Conservation (phyloP, 2,888 invertebrate species). For the Mythimna pallens region DNA sequence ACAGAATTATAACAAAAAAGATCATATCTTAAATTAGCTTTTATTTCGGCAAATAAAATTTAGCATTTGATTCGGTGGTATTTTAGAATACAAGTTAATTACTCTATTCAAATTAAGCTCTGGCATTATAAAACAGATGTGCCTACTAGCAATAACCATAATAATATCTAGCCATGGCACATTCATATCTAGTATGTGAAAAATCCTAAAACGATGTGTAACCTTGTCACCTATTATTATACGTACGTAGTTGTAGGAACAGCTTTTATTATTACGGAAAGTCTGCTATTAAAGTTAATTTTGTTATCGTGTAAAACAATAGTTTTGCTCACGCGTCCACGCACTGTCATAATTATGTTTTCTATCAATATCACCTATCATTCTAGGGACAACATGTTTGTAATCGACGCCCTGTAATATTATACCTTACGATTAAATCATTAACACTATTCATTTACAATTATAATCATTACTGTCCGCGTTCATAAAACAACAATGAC, state of each 20-base stretch:
- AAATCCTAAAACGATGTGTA: constrained; percentile 1
- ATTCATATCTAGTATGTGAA: constrained; percentile 17
- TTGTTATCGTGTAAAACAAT: constrained; percentile 4
- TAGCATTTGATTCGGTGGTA: not conserved
- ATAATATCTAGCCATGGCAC: constrained; percentile 23
- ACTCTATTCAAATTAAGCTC: not conserved
- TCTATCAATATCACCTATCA: constrained; percentile 15
- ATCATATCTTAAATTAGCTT: constrained; percentile 9
- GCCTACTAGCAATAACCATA: not conserved
- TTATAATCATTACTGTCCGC: constrained; percentile 33
- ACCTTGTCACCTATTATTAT: not conserved
- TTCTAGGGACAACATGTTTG: constrained; percentile 20
- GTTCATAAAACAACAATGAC: constrained; percentile 60
- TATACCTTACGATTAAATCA: constrained; percentile 33
- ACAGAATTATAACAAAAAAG: not conserved
- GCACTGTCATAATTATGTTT: constrained; percentile 21
- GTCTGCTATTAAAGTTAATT: not conserved
- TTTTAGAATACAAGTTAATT: constrained; percentile 5
- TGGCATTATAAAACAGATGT: constrained; percentile 18
- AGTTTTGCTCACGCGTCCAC: constrained; percentile 7
- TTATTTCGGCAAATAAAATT: not conserved
- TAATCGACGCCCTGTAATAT: constrained; percentile 37
- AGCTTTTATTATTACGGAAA: not conserved
- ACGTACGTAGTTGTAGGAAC: not conserved
- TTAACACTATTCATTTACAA: constrained; percentile 30